Base-by-base conservation (phyloP, 2,888 invertebrate species). In the Lypha dubia region DNA sequence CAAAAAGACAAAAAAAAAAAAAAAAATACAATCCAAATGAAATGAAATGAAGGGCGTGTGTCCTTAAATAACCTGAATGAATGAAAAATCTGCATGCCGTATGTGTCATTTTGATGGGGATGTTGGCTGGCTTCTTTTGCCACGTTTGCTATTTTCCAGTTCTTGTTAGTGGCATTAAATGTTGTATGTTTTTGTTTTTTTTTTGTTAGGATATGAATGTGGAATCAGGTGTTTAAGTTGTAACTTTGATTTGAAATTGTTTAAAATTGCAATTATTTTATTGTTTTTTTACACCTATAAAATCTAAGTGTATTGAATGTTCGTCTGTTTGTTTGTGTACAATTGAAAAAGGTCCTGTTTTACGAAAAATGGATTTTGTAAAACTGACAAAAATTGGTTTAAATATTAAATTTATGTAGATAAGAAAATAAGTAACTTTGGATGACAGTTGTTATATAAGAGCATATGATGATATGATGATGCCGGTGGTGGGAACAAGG, bases 201-300 rank as follows among this genome's bases (percentile, higher is more conserved):
- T 63, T 68, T 44, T 63, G 41, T 32, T n/a, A n/a, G 32, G 41
- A 51, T n/a, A 67, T 73, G 56, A 76, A 80, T 81, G 68, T 77
- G 87, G 87, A 84, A 83, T 86, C 87, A 88, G 87, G 87, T 88
- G 87, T 82, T 63, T 73, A 70, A 86, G 83, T 85, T 84, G 84
- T 86, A 81, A 85, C 74, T 84, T 86, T 87, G 86, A 88, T 87
- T 88, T 87, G 87, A 68, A 73, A 84, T 76, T 73, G 76, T 73
- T 80, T 76, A 86, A 87, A 86, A 79, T 86, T 82, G 68, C 83
- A 87, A 85, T 85, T 73, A 85, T 62, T 86, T 85, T 84, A 86
- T 84, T 84, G 38, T 65, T 41, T 56, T 68, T 51, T 63, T 71
- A 49, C 71, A 73, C 76, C 67, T 73, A 68, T 28, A 75, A 53